Evolutionary conservation across 2,113 vertebrate species (phyloP).

Genomic region (Larimichthys polyactis): DNA sequence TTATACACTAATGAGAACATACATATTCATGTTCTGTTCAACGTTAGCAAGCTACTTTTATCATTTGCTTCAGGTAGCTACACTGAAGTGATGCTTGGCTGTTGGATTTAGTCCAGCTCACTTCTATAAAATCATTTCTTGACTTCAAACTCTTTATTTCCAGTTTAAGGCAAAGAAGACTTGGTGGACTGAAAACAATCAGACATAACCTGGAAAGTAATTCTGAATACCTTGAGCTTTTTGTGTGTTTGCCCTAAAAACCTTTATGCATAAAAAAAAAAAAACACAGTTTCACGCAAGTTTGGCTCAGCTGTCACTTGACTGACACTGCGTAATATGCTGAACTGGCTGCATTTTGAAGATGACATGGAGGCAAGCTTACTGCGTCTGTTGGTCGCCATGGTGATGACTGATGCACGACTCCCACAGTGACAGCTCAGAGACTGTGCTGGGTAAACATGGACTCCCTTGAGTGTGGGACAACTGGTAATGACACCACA

Average conservation of each 20-base stretch:
- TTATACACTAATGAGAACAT: too few species aligned
- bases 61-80: too few species aligned
- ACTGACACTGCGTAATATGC: background rate
- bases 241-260: background rate
- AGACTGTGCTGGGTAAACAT: constrained; percentile 81
- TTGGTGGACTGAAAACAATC: background rate
- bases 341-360: constrained; percentile 35
- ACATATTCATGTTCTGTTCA: too few species aligned
- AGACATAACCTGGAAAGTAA: background rate
- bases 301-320: constrained; percentile 6
- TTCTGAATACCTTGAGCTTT: background rate
- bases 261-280: too few species aligned
- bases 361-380: constrained; percentile 48
- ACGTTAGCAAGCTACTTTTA: too few species aligned
- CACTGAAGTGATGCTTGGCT: too few species aligned
- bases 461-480: constrained; percentile 71
- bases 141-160: background rate
- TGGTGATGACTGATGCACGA: constrained; percentile 42
- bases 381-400: constrained; percentile 55
- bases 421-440: constrained; percentile 69
- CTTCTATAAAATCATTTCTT: too few species aligned
- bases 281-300: background rate
- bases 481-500: constrained; percentile 81
- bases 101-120: too few species aligned
- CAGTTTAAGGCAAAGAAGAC: background rate